These are phyloP conservation scores for Smutsia temminckii DNA, from an alignment of 2,797 vertebrate genomes.

Conservation along the genomic window DNA sequence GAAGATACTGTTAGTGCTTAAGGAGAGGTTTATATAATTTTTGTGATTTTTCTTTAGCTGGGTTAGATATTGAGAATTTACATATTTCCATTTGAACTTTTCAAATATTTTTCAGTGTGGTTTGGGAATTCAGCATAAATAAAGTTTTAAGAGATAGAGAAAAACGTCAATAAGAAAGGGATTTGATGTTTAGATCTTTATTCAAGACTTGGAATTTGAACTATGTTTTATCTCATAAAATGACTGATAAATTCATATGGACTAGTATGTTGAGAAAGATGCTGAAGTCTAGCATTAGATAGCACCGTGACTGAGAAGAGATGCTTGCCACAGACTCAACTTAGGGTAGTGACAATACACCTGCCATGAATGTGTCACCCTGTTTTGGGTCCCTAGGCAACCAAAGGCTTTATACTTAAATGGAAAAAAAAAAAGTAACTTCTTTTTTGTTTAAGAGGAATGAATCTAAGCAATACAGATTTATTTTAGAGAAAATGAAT, in stretches of 20 bases:
- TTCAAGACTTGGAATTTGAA: neutral
- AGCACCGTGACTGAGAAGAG: neutral
- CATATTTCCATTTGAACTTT: conserved; percentile 51
- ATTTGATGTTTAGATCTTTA: conserved; percentile 20
- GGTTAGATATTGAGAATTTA: conserved; percentile 45
- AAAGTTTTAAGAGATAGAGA: conserved; percentile 43
- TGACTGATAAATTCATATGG: neutral
- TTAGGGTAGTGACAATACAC: neutral
- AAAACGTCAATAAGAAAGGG: conserved; percentile 35
- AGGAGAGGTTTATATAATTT: neutral
- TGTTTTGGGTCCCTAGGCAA: neutral
- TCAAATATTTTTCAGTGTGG: neutral
- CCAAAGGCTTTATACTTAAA: neutral
- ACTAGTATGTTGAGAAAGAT: neutral
- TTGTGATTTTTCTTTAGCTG: conserved; percentile 35
- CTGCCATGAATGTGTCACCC: neutral
- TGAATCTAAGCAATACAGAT: neutral
- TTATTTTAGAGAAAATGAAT: conserved; percentile 4
- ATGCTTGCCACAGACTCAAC: neutral
- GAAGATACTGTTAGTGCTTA: neutral
- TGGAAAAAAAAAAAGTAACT: neutral
- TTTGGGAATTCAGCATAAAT: neutral
- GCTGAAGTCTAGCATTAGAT: neutral
- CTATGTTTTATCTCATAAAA: neutral
- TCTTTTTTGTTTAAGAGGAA: neutral